Evolutionary conservation across 30 jellyfish, hydroid and myxozoan genomes (phyloP), one percentile per base, ranked within the genome.

Genomic region (Pseudorhiza aurosa): DNA sequence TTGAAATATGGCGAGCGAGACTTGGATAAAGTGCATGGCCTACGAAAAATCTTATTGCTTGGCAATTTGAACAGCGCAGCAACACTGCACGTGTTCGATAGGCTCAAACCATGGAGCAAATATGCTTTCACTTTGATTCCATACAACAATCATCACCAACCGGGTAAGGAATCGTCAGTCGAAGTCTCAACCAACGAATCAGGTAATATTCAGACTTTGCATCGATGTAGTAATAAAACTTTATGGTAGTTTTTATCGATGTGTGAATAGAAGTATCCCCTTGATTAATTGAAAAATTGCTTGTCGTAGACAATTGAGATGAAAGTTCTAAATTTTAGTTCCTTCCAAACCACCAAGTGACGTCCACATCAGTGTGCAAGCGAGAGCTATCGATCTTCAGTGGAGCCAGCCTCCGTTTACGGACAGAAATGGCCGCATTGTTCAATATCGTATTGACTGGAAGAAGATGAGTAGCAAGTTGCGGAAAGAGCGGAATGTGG

Each of bases 271-370:
- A 42, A 42, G 15, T 42, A 15, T 9, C 11, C 55, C 55, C 55
- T 42, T 42, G 55, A n/a, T n/a, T n/a, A n/a, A n/a, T n/a, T n/a
- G n/a, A n/a, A n/a, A n/a, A n/a, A n/a, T n/a, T n/a, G n/a, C n/a
- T n/a, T n/a, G n/a, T 8, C 24, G 46, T 6, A 22, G 21, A 18
- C 6, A 21, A 21, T 65, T 35, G 18, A 65, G 28, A 27, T 25
- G 11, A 2, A 5, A 42, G 4, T 21, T 0, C 26, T 29, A 2
- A 22, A 33, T 49, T 67, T 32, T 22, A 85, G 96, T 26, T 1
- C 96, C 96, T 8, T 10, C 91, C 8, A 60, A 17, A 24, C 37
- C 90, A 29, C 96, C 96, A 3, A 0, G 18, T 6, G 57, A 74
- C 22, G 17, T 85, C 46, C n/a, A 27, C 11, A 84, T 36, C 8